Conservation (phyloP, 2,113 vertebrate species). For the Tringa solitaria region DNA sequence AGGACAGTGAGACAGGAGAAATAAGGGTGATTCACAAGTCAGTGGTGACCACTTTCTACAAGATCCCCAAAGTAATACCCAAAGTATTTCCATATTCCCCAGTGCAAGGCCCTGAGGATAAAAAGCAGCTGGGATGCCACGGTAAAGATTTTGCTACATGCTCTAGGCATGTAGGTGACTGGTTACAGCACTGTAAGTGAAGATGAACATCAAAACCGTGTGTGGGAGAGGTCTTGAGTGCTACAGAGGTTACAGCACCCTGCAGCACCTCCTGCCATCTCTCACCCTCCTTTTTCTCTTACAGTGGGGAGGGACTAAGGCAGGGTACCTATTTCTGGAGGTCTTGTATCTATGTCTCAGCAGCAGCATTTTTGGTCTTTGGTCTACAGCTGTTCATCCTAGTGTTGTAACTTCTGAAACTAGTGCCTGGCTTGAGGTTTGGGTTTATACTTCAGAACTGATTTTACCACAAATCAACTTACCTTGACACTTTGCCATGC, state of each 20-base stretch:
- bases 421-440: neutral
- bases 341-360: neutral
- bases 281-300: neutral
- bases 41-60: neutral
- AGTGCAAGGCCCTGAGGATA: neutral
- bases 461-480: neutral
- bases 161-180: neutral
- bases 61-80: neutral
- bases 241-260: neutral
- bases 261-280: neutral
- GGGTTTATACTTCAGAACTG: neutral
- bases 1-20: neutral
- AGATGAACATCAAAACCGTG: neutral
- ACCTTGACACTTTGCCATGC: neutral
- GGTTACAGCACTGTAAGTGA: neutral
- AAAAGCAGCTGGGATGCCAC: neutral
- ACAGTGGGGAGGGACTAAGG: neutral
- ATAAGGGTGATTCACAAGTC: neutral
- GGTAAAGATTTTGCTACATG: neutral
- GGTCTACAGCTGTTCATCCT: neutral
- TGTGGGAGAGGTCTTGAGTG: neutral
- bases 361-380: neutral
- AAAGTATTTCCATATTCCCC: neutral
- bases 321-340: neutral
- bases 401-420: neutral